Evolutionary conservation across 2,888 invertebrate genomes (phyloP).

Genomic region (Hartigia nigra): DNA sequence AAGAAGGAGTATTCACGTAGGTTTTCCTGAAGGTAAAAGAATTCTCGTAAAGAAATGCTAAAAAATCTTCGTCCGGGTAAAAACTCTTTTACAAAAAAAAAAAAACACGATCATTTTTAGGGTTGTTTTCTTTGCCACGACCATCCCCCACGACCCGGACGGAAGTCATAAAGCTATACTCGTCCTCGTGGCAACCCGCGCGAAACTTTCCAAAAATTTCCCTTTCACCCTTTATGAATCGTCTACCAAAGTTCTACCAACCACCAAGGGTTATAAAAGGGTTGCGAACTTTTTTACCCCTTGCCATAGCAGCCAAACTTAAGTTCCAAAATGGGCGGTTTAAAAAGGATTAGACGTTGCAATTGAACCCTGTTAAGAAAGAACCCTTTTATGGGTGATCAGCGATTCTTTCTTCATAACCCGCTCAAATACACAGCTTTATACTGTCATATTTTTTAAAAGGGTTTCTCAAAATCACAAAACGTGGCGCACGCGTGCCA

Average conservation of each 20-base stretch:
- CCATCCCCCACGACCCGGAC: neutral
- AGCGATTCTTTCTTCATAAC: conserved; percentile 55
- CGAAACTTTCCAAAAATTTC: conserved; percentile 12
- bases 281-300: conserved; percentile 49
- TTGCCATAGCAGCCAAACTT: conserved; percentile 37
- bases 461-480: conserved; percentile 35
- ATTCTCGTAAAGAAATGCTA: conserved; percentile 27
- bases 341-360: conserved; percentile 55
- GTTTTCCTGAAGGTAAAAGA: conserved; percentile 34
- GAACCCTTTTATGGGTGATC: conserved; percentile 64
- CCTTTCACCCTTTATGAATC: neutral
- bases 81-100: conserved; percentile 1
- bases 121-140: neutral
- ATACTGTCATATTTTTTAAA: conserved; percentile 55
- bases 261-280: conserved; percentile 47
- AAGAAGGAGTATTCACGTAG: conserved; percentile 27
- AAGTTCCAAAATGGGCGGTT: conserved; percentile 45
- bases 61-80: conserved; percentile 12
- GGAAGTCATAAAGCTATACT: neutral
- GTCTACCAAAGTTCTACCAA: neutral
- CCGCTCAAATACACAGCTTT: conserved; percentile 54
- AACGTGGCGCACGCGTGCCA: conserved; percentile 9
- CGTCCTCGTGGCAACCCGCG: conserved; percentile 9
- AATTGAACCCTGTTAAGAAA: conserved; percentile 32
- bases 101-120: neutral